Evolutionary conservation across 2,797 vertebrate genomes (phyloP).

Genomic region (Margarornis squamiger): DNA sequence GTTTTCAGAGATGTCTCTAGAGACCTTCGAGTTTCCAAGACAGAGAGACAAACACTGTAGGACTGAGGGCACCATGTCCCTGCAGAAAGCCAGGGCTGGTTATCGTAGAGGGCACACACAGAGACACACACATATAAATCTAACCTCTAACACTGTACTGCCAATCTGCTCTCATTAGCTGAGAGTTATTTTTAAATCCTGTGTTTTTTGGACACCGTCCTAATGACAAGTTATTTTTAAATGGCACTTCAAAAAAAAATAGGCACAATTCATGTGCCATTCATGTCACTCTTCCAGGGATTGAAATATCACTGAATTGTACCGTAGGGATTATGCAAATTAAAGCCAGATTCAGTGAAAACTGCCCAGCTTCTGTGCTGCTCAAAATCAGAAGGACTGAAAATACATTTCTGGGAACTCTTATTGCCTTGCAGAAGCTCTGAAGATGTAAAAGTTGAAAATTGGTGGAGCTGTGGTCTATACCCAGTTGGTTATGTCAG

Average conservation of each 20-base stretch:
- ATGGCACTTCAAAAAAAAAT: conserved; percentile 11
- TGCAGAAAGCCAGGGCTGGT: neutral
- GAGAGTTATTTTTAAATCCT: conserved; percentile 32
- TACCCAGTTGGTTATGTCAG: neutral
- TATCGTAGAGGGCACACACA: neutral
- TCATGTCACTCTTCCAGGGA: neutral
- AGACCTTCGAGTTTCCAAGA: neutral
- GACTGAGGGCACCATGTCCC: neutral
- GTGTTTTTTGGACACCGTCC: conserved; percentile 24
- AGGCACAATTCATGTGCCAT: neutral
- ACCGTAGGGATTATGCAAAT: conserved; percentile 14
- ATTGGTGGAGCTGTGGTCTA: neutral
- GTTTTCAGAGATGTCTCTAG: neutral
- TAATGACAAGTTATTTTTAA: conserved; percentile 47
- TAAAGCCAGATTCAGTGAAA: conserved; percentile 17
- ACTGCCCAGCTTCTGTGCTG: neutral
- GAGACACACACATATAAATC: neutral
- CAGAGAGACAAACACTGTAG: neutral
- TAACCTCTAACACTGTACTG: conserved; percentile 30
- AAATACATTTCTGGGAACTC: neutral
- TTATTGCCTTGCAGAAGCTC: neutral
- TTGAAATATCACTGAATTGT: conserved; percentile 30
- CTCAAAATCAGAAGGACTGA: conserved; percentile 2
- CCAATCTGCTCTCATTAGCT: conserved; percentile 6
- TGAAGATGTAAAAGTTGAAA: neutral